Percentiles rank a stretch among this genome's conserved stretches.
Conservation (phyloP, 1,140 invertebrate species). For the Laupala kohalensis region DNA sequence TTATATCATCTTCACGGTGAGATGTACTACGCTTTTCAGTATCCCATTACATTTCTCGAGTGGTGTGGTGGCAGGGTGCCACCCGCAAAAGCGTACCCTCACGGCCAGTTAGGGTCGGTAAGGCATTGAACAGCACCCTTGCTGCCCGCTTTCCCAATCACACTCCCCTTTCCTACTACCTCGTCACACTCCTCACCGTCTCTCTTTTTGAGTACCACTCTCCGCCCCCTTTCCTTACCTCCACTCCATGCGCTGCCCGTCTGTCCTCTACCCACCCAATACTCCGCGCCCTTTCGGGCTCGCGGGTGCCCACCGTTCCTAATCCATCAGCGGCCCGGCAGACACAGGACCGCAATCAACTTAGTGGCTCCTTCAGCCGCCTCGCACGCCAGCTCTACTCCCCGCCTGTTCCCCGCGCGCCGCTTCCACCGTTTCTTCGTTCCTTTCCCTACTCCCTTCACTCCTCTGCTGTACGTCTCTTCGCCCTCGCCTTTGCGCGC, state of each 20-base stretch:
- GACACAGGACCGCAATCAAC: not conserved
- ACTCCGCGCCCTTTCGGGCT: not conserved
- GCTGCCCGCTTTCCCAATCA: not conserved
- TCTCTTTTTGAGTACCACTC: not conserved
- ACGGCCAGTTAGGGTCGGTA: not conserved
- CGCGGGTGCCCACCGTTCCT: not conserved
- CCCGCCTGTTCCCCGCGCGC: too few species aligned
- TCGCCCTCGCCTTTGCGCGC: not conserved
- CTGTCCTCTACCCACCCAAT: not conserved
- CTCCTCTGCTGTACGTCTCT: not conserved
- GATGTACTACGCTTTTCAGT: not conserved
- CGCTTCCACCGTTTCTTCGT: not conserved
- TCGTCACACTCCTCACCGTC: not conserved
- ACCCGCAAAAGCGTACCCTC: not conserved
- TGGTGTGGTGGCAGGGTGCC: not conserved
- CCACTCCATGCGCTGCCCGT: not conserved
- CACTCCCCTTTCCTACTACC: not conserved
- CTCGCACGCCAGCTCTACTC: not conserved
- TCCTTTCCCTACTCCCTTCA: not conserved
- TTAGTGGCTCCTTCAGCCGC: not conserved
- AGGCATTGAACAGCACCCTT: not conserved
- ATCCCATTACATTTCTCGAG: not conserved
- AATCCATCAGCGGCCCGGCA: not conserved
- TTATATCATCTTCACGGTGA: too few species aligned
- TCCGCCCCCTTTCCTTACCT: not conserved